A percentile compares a stretch with the other conserved stretches of the same genome.
Evolutionary conservation across 37 sponge, comb jelly and placozoan genomes (phyloP).

Genomic region (Eunapius fragilis): DNA sequence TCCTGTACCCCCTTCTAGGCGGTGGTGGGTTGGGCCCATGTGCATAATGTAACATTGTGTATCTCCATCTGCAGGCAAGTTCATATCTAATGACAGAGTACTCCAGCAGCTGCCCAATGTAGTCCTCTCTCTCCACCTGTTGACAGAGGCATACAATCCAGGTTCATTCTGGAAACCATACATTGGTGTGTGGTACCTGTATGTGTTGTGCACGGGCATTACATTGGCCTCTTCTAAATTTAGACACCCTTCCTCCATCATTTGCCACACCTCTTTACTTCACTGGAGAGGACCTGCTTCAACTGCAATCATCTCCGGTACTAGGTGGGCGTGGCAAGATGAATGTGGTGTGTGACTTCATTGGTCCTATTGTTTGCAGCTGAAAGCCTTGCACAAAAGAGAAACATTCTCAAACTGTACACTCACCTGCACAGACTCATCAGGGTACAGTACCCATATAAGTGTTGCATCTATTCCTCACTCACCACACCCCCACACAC

Average conservation of each 20-base stretch:
- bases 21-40: no score
- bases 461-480: background rate
- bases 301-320: slow-evolving; percentile 58
- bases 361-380: slow-evolving; percentile 14
- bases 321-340: slow-evolving; percentile 31
- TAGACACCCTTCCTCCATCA: slow-evolving; percentile 67
- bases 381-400: slow-evolving; percentile 56
- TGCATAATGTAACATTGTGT: no score
- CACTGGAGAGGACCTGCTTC: slow-evolving; percentile 52
- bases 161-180: slow-evolving; percentile 83
- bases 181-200: slow-evolving; percentile 50
- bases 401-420: slow-evolving; percentile 71
- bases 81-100: slow-evolving; percentile 50
- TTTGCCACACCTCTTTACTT: slow-evolving; percentile 73
- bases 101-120: slow-evolving; percentile 78
- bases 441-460: slow-evolving; percentile 12
- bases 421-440: slow-evolving; percentile 62
- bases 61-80: slow-evolving; percentile 21
- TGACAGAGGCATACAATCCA: slow-evolving; percentile 55
- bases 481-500: background rate
- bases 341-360: background rate
- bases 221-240: no score
- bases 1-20: background rate
- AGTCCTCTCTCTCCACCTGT: slow-evolving; percentile 57
- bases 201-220: background rate